Percentiles rank a stretch among this genome's conserved stretches.
These are phyloP conservation scores for Synanthedon andrenaeformis DNA, from an alignment of 2,888 invertebrate species.

Conservation along the genomic window DNA sequence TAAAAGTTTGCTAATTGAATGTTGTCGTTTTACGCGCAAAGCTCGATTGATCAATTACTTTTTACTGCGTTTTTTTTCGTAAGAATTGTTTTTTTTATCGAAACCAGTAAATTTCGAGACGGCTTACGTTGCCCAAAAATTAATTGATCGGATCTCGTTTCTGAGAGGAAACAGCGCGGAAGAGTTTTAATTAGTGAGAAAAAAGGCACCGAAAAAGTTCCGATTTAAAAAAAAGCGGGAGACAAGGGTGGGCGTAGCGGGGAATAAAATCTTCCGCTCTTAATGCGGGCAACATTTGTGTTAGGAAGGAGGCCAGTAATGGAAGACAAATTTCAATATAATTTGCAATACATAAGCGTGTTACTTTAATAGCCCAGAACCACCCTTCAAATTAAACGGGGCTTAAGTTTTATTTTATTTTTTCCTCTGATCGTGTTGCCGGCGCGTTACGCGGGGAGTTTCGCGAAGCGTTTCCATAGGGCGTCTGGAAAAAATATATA, in stretches of 20 bases:
- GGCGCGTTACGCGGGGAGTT: constrained; percentile 30
- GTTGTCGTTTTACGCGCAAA: constrained; percentile 17
- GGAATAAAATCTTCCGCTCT: constrained; percentile 65
- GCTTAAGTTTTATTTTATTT: constrained; percentile 71
- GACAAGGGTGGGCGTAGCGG: constrained; percentile 65
- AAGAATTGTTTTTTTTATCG: constrained; percentile 51
- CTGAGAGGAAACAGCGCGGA: constrained; percentile 67
- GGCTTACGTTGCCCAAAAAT: constrained; percentile 65
- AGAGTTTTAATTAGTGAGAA: constrained; percentile 71
- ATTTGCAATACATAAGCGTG: constrained; percentile 73
- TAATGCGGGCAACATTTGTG: constrained; percentile 71
- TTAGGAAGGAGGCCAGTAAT: constrained; percentile 69
- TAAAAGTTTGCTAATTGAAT: constrained; percentile 17
- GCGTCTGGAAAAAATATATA: constrained; percentile 48
- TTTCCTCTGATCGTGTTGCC: constrained; percentile 57
- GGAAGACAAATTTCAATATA: constrained; percentile 73
- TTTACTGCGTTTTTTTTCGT: constrained; percentile 44
- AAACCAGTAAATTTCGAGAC: constrained; percentile 57
- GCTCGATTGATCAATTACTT: constrained; percentile 55
- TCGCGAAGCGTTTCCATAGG: constrained; percentile 22
- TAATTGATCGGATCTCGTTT: constrained; percentile 70
- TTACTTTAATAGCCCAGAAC: constrained; percentile 73
- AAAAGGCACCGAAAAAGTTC: constrained; percentile 64
- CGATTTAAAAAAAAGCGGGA: constrained; percentile 57
- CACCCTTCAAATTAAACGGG: constrained; percentile 72